A percentile compares a stretch with the other conserved stretches of the same genome.
Conservation (phyloP, 2,797 vertebrate genomes). For the Carapus acus region DNA sequence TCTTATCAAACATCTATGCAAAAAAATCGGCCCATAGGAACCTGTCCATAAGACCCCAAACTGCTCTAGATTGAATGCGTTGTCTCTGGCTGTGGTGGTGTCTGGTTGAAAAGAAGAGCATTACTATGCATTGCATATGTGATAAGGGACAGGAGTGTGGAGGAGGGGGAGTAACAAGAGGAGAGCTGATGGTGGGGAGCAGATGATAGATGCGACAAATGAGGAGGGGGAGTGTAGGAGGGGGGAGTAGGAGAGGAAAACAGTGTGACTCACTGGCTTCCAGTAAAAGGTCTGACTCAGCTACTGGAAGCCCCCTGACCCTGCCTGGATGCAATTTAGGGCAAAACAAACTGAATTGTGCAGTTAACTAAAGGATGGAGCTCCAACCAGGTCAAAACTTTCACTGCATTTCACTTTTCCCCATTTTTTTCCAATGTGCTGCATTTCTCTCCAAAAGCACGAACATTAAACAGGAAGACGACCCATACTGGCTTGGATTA, state of each 20-base stretch:
- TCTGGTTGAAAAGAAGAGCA: no score
- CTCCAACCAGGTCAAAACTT: conserved; percentile 9
- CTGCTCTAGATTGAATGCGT: no score
- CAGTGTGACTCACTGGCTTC: conserved; percentile 69
- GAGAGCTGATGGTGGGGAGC: conserved; percentile 12
- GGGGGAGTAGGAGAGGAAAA: conserved; percentile 29
- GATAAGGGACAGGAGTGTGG: no score
- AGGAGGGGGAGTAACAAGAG: background rate
- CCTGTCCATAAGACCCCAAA: background rate
- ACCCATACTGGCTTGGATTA: no score
- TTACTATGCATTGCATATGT: no score
- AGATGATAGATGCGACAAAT: conserved; percentile 21
- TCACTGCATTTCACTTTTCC: background rate
- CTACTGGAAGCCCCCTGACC: conserved; percentile 66
- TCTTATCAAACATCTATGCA: background rate
- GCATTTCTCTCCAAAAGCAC: no score
- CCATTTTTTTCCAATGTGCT: no score
- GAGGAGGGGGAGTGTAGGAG: background rate
- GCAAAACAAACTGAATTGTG: conserved; percentile 40
- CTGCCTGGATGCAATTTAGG: conserved; percentile 44
- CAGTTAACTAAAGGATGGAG: conserved; percentile 19
- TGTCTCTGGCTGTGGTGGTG: no score
- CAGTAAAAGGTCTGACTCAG: conserved; percentile 71
- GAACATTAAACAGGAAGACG: no score
- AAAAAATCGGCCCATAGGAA: conserved; percentile 1